Conservation (phyloP, 2,888 invertebrate genomes). For the Acleris cristana region DNA sequence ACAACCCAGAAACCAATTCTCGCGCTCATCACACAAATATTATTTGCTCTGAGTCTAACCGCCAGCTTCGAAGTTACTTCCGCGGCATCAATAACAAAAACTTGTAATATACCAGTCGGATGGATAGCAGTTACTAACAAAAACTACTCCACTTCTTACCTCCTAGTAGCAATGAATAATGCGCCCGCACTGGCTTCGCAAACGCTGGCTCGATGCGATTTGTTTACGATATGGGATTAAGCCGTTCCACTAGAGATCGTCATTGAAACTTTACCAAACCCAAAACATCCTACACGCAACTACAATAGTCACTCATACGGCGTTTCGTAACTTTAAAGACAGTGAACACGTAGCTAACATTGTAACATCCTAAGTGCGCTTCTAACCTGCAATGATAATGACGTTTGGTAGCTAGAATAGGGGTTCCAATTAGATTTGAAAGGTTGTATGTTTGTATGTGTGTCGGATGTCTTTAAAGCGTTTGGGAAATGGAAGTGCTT, state of each 20-base stretch:
- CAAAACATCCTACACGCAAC: too few species aligned
- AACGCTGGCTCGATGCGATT: conserved; percentile 13
- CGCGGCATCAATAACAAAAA: too few species aligned
- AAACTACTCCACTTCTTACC: not conserved
- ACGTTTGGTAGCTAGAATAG: conserved; percentile 10
- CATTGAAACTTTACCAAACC: conserved; percentile 10
- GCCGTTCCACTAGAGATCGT: conserved; percentile 16
- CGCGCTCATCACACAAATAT: too few species aligned
- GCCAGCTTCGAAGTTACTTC: too few species aligned
- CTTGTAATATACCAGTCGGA: too few species aligned
- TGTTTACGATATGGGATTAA: conserved; percentile 36
- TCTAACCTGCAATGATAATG: not conserved
- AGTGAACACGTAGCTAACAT: not conserved
- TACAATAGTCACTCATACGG: not conserved
- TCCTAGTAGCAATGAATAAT: conserved; percentile 33
- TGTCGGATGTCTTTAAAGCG: not conserved
- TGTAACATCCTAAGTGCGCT: conserved; percentile 7
- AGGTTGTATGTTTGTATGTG: not conserved
- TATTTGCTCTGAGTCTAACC: too few species aligned
- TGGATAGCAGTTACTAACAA: not conserved
- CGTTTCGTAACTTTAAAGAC: conserved; percentile 4
- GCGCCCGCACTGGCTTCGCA: conserved; percentile 26
- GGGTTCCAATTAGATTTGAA: not conserved
- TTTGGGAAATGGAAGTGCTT: conserved; percentile 6
- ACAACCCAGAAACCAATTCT: too few species aligned